These are phyloP conservation scores for Chelonus insularis DNA, from an alignment of 1,140 invertebrate species.

Conservation along the genomic window DNA sequence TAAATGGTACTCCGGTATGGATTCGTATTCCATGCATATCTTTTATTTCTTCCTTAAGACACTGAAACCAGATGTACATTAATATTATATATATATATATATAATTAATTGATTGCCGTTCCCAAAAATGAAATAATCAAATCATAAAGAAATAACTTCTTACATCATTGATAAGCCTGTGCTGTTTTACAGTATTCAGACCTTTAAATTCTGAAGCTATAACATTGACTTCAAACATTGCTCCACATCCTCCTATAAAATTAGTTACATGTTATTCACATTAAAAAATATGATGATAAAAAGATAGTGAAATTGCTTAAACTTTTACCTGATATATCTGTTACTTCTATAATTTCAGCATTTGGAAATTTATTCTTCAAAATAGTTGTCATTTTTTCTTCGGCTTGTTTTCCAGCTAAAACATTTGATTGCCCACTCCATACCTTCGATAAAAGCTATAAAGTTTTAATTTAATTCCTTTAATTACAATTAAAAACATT, in stretches of 20 bases:
- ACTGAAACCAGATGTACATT: conserved; percentile 56
- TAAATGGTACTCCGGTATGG: conserved; percentile 65
- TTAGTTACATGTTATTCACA: too few species aligned
- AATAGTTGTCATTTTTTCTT: conserved; percentile 56
- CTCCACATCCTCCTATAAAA: conserved; percentile 78
- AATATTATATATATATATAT: not conserved
- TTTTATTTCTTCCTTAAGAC: conserved; percentile 77
- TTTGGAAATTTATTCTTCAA: conserved; percentile 65
- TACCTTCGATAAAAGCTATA: conserved; percentile 53
- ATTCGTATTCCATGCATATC: conserved; percentile 84
- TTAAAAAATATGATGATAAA: too few species aligned
- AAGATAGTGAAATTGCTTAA: too few species aligned
- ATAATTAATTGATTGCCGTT: conserved; percentile 7
- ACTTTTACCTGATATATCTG: conserved; percentile 69
- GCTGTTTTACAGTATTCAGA: conserved; percentile 77
- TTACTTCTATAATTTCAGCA: conserved; percentile 69
- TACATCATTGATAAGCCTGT: conserved; percentile 77
- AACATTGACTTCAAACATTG: conserved; percentile 84
- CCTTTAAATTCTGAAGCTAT: conserved; percentile 78
- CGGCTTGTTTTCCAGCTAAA: conserved; percentile 51
- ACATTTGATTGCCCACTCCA: conserved; percentile 50
- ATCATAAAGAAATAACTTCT: too few species aligned
- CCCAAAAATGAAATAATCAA: too few species aligned
- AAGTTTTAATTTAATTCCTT: conserved; percentile 51
- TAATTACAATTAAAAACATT: not conserved